Evolutionary conservation across 2,113 vertebrate species (phyloP), one percentile per base, ranked within the genome.

Genomic region (Leiothrix lutea): DNA sequence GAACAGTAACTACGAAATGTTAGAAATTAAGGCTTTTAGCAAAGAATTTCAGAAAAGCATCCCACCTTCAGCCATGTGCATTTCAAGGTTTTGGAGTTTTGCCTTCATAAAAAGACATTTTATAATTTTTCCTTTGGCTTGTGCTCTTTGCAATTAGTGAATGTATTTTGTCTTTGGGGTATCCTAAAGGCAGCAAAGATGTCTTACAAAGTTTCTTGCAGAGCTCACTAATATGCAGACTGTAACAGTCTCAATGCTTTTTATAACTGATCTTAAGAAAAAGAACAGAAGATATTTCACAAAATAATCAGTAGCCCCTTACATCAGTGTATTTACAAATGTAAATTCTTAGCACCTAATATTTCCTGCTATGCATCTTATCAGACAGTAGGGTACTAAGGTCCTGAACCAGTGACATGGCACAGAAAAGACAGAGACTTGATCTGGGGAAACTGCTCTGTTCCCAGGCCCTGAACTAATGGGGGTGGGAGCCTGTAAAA

Each of bases 391-490:
- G 65, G 21, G 53, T 94, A 84, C 92, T 88, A 89, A 92, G 93
- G 84, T 73, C 95, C 84, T 97, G 96, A 98, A 95, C 96, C 56
- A 60, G 90, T 90, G 80, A 95, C 88, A 81, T 56, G 57, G 88
- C 86, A 79, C 69, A 33, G 81, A 22, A 72, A 94, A 95, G 95
- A 92, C 86, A 66, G 85, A 61, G 91, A 67, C 77, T 80, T 11
- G 61, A 92, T 81, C 86, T 86, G 82, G 56, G 81, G 88, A 92
- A 95, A 81, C 78, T 65, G 64, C 83, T 83, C 94, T 85, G 95
- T 98, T 98, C 98, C 97, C 97, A 98, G 97, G 97, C 97, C 94
- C 97, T 88, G 74, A 88, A 57, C 81, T 82, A 91, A 96, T 19
- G 62, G 94, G 95, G 94, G 80, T 95, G 89, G 89, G 88, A 86